Conservation (phyloP, 2,113 vertebrate species). For the Centropus bengalensis region DNA sequence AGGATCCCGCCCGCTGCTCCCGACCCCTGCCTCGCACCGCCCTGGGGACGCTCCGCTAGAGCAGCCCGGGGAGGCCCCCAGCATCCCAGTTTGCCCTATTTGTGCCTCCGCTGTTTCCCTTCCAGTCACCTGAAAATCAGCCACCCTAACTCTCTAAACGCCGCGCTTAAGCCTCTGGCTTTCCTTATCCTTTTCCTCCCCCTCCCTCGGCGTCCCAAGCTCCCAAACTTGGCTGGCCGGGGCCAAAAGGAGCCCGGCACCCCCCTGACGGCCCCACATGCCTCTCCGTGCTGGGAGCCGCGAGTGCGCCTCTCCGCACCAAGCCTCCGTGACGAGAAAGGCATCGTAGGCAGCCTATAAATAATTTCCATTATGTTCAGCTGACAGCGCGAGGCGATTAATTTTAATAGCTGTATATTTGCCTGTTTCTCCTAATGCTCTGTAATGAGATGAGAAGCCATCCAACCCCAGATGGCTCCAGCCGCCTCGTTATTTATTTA, state of each 20-base stretch:
- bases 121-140: neutral
- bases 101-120: neutral
- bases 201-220: neutral
- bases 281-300: constrained; percentile 6
- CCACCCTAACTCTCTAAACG: neutral
- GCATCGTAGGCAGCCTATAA: constrained; percentile 84
- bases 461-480: constrained; percentile 79
- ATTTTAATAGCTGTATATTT: constrained; percentile 88
- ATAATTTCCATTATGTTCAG: constrained; percentile 87
- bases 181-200: neutral
- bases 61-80: neutral
- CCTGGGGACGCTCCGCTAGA: neutral
- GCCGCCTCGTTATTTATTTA: constrained; percentile 72
- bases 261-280: neutral
- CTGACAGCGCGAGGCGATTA: constrained; percentile 86
- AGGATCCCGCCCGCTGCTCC: neutral
- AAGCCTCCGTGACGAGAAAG: constrained; percentile 78
- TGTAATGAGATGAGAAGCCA: constrained; percentile 82
- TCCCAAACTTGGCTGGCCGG: neutral
- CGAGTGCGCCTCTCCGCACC: constrained; percentile 36
- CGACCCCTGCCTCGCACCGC: neutral
- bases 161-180: neutral
- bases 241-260: neutral
- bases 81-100: neutral
- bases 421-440: constrained; percentile 84